Base-by-base conservation (phyloP, 2,888 invertebrate genomes). In the Agonum fuliginosum region DNA sequence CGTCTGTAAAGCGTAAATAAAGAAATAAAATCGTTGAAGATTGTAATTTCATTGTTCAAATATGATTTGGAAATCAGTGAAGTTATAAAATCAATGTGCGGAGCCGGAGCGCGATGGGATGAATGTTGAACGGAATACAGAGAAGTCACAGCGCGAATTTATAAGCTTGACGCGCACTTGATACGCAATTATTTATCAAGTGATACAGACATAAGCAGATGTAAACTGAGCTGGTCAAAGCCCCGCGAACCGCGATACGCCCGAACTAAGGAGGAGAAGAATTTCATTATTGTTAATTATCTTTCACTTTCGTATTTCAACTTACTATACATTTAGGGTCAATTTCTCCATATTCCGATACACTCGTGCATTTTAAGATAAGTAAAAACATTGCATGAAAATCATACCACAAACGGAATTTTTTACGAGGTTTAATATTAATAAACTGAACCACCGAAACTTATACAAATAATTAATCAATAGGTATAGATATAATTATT, bases 121-220 rank as follows among this genome's bases (percentile, higher is more conserved):
- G 48, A 48, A 48, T 17, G n/a, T 8, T 48, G 48, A 48, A 17
- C 20, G 17, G 48, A 48, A 48, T 48, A 48, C 48, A 48, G 48
- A 48, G 48, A 14, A 48, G 48, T 17, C 17, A 5, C 19, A 4
- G 48, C 20, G 48, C 19, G 6, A 48, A 48, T 48, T 48, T 48
- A 17, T 48, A 48, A 19, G 48, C 48, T 19, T 1, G 5, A 6
- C 48, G 48, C 48, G 17, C 20, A 48, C 48, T 41, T 48, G 19
- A 19, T 48, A 48, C 48, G 19, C 20, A 48, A 48, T 48, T 48
- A 48, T 17, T 48, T 19, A 48, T 17, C 48, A 48, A 48, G 17
- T 19, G 48, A 48, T 48, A 48, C 48, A 17, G 48, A 14, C 41
- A 14, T 48, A 48, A 48, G 48, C 19, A 19, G 48, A 8, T 8